A percentile compares a stretch with the other conserved stretches of the same genome.
These are phyloP conservation scores for Mythimna vitellina DNA, from an alignment of 2,888 invertebrate genomes.

Conservation along the genomic window DNA sequence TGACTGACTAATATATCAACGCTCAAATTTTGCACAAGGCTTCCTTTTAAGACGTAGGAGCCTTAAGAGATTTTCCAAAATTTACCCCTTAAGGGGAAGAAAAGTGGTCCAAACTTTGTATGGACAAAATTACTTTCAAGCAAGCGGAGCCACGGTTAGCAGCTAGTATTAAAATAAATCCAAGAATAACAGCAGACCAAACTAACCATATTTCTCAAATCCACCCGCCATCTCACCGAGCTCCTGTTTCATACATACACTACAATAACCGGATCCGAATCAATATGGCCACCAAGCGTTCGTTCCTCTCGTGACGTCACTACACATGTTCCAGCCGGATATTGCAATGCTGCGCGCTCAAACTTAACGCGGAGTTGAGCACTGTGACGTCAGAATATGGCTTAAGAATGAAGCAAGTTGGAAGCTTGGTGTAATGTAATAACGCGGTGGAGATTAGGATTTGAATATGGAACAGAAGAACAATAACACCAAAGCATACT, in stretches of 20 bases:
- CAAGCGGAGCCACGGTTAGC: background rate
- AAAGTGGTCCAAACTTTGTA: too few species aligned
- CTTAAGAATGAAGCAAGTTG: conserved; percentile 35
- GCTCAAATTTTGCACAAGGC: too few species aligned
- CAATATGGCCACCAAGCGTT: conserved; percentile 39
- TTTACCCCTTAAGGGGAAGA: too few species aligned
- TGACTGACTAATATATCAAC: too few species aligned
- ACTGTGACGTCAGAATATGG: conserved; percentile 39
- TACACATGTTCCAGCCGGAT: conserved; percentile 49
- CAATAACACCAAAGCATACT: too few species aligned
- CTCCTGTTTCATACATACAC: conserved; percentile 20
- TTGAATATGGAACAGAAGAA: conserved; percentile 7
- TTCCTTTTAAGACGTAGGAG: too few species aligned
- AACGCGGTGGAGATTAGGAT: conserved; percentile 12
- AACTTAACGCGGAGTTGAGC: conserved; percentile 49
- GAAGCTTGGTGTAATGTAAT: conserved; percentile 7
- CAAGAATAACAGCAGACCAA: background rate
- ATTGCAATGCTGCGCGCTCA: conserved; percentile 52
- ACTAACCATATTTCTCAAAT: background rate
- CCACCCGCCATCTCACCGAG: background rate
- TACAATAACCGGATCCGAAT: conserved; percentile 53
- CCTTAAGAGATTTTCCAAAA: too few species aligned
- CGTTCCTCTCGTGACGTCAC: conserved; percentile 29
- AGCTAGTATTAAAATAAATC: background rate
- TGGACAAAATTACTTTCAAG: background rate